These are phyloP conservation scores for Melanargia galathea DNA, from an alignment of 2,888 invertebrate genomes.

Conservation along the genomic window DNA sequence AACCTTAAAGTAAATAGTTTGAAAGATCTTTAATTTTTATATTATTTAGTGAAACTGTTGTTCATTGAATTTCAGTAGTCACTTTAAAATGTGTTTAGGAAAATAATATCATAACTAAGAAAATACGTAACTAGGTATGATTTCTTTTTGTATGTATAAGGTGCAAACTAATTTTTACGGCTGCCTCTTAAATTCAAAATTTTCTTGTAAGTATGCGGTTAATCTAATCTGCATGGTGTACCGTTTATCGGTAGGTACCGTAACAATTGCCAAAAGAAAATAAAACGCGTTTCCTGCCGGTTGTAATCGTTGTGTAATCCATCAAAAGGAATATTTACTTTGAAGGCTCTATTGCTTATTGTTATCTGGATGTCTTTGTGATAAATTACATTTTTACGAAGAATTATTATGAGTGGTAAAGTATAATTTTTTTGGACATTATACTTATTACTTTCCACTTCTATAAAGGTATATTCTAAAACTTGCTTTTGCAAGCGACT, in stretches of 20 bases:
- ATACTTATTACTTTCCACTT: neutral
- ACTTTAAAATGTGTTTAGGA: too few species aligned
- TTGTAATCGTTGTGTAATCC: conserved; percentile 76
- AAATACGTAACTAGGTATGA: too few species aligned
- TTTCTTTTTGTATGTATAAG: neutral
- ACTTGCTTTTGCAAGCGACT: too few species aligned
- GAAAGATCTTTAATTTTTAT: too few species aligned
- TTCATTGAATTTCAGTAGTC: too few species aligned
- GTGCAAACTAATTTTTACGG: conserved; percentile 32
- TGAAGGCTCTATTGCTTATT: conserved; percentile 18
- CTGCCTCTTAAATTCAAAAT: conserved; percentile 65
- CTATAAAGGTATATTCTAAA: too few species aligned
- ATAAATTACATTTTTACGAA: conserved; percentile 8
- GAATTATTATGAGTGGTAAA: neutral
- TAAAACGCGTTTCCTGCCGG: conserved; percentile 77
- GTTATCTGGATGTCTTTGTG: conserved; percentile 2
- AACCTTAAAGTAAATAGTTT: too few species aligned
- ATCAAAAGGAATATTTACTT: conserved; percentile 54
- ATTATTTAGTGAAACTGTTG: too few species aligned
- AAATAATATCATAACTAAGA: too few species aligned
- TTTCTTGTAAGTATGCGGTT: conserved; percentile 74
- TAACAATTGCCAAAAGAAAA: conserved; percentile 80
- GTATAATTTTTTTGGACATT: neutral
- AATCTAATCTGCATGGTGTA: conserved; percentile 77
- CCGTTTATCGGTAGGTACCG: conserved; percentile 59